phyloP scores from a whole-genome alignment of 2,888 invertebrate species.

The Cinara cedri region DNA sequence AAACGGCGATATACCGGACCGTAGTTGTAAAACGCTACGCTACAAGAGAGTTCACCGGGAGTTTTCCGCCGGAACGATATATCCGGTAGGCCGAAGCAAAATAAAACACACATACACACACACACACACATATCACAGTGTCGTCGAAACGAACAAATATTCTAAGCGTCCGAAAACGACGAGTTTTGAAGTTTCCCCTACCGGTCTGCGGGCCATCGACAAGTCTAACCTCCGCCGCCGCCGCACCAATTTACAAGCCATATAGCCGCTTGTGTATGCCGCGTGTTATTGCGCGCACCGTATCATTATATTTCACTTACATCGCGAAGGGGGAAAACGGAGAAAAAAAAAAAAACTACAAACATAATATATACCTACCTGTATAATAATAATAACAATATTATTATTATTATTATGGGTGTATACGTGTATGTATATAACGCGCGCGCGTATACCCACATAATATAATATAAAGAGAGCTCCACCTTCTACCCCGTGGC shows the following conservation, averaged over 20 bases:
- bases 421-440: too few species aligned
- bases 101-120: too few species aligned
- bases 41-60: too few species aligned
- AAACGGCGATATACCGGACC: too few species aligned
- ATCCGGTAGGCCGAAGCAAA: not conserved
- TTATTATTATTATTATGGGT: too few species aligned
- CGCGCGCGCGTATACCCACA: not conserved
- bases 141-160: not conserved
- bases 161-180: slow-evolving; percentile 34
- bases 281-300: slow-evolving; percentile 30
- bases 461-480: slow-evolving; percentile 30
- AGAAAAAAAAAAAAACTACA: not conserved
- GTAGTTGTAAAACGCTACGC: too few species aligned
- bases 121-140: too few species aligned
- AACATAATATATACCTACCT: not conserved
- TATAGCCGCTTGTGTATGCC: slow-evolving; percentile 11
- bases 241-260: slow-evolving; percentile 41
- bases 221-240: not conserved
- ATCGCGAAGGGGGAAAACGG: slow-evolving; percentile 15
- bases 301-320: slow-evolving; percentile 57
- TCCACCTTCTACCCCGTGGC: slow-evolving; percentile 53
- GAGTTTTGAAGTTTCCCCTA: slow-evolving; percentile 15
- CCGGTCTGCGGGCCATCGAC: slow-evolving; percentile 39
- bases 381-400: too few species aligned
- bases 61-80: not conserved